Conservation (phyloP, 2,797 vertebrate genomes). For the Brachyalestes nurse region DNA sequence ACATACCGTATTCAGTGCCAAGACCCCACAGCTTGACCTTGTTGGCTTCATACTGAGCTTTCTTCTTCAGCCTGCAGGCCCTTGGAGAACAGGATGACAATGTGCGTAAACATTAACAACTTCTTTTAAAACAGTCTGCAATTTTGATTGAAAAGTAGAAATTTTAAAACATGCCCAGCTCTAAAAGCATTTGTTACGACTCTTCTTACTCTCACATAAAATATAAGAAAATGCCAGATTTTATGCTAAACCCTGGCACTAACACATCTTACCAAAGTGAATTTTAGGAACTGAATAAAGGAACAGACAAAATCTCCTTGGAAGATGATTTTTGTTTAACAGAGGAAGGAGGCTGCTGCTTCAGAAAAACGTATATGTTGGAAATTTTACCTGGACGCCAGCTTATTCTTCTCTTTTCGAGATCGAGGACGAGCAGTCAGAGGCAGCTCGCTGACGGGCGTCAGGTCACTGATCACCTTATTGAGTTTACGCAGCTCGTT, state of each 20-base stretch:
- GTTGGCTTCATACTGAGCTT: conserved; percentile 99
- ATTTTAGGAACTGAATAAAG: background rate
- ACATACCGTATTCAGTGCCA: conserved; percentile 96
- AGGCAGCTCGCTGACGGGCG: conserved; percentile 95
- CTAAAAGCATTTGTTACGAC: too few relatives aligned
- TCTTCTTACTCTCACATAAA: too few relatives aligned
- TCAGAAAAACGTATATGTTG: background rate
- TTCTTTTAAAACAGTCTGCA: too few relatives aligned
- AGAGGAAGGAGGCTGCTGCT: background rate
- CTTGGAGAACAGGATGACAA: conserved; percentile 70
- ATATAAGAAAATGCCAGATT: too few relatives aligned
- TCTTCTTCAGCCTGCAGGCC: conserved; percentile 99
- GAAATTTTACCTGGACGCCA: conserved; percentile 90
- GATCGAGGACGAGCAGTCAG: conserved; percentile 93
- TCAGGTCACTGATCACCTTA: conserved; percentile 97
- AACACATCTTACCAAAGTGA: too few relatives aligned
- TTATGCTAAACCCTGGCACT: too few relatives aligned
- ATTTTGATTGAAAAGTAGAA: background rate
- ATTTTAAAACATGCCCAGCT: background rate
- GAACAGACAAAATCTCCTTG: too few relatives aligned
- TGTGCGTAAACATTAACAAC: background rate
- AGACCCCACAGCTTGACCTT: conserved; percentile 99
- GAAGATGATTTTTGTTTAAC: too few relatives aligned
- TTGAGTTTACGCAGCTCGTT: conserved; percentile 95
- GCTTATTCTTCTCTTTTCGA: conserved; percentile 98